phyloP scores from a whole-genome alignment of 2,888 invertebrate species.

The Drosophila ustulata region DNA sequence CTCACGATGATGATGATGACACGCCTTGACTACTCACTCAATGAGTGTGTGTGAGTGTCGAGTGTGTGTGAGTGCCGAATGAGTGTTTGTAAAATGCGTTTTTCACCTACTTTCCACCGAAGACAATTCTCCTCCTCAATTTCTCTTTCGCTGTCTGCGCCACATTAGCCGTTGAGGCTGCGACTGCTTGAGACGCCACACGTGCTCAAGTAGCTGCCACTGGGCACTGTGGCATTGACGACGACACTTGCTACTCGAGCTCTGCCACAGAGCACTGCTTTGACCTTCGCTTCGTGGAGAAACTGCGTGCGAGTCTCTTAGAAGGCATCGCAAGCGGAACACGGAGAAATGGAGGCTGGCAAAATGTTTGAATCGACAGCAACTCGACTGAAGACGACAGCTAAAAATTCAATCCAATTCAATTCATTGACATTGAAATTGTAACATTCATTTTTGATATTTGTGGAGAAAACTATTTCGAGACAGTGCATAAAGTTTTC shows the following conservation, averaged over 20 bases:
- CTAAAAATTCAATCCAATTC: no score
- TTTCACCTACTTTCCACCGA: conserved; percentile 69
- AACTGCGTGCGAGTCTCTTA: background rate
- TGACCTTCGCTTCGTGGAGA: conserved; percentile 37
- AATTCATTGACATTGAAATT: no score
- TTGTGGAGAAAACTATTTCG: no score
- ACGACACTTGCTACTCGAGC: conserved; percentile 16
- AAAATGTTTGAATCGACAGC: no score
- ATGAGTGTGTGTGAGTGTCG: conserved; percentile 14
- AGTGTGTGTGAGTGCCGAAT: conserved; percentile 21
- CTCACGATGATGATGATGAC: conserved; percentile 33
- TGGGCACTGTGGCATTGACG: conserved; percentile 36
- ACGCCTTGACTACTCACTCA: conserved; percentile 42
- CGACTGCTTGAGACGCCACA: conserved; percentile 70
- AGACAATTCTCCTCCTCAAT: conserved; percentile 9
- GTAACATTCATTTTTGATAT: no score
- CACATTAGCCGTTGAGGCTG: conserved; percentile 45
- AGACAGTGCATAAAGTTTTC: no score
- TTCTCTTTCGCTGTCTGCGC: conserved; percentile 14
- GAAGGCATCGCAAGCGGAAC: no score
- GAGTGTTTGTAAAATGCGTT: conserved; percentile 61
- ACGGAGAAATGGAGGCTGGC: no score
- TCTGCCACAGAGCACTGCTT: conserved; percentile 16
- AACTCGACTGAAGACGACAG: no score
- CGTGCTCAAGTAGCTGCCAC: conserved; percentile 71